Evolutionary conservation across 2,888 invertebrate species (phyloP), one percentile per base, ranked within the genome.

Genomic region (Sclerodermus sp.): DNA sequence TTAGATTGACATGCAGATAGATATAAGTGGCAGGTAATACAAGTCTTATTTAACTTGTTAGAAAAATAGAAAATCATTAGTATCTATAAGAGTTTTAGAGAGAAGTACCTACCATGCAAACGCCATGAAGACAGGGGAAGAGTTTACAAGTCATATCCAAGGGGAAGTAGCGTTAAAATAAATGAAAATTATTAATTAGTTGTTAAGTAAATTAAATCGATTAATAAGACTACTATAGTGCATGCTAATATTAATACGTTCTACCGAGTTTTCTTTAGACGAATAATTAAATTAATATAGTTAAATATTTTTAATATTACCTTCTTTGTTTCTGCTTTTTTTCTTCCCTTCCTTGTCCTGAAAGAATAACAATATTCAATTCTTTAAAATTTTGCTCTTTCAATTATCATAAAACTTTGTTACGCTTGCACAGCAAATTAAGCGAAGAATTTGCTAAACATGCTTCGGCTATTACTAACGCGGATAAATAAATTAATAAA

Each of bases 301-400:
- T n/a, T n/a, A n/a, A n/a, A n/a, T n/a, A n/a, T n/a, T 43, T 32
- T 34, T 38, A 6, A 38, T 29, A 1, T 64, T 83, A 93, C 93
- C 93, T 89, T 93, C 93, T 84, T 92, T 93, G 77, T 91, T 91
- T 79, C 90, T 86, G 71, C 88, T 88, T 79, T 91, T 92, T 83
- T 91, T 91, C 80, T 91, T 91, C 53, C 84, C 86, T 71, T 91
- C 90, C 79, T 90, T 90, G 67, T 91, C 90, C 91, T 91, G 85
- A 61, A 85, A 79, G 81, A 71, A 71, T 68, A 73, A 68, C 71
- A 61, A 62, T 1, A 49, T 44, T 37, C 2, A 50, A 42, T 57
- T 23, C n/a, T n/a, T 23, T 23, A 23, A 23, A 3, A 8, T 5
- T 5, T 23, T 8, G 15, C 44, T 55, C 2, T 43, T 44, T 32